A percentile compares a stretch with the other conserved stretches of the same genome.
These are phyloP conservation scores for Rhynchophorus ferrugineus DNA, from an alignment of 1,140 invertebrate genomes.

Conservation along the genomic window DNA sequence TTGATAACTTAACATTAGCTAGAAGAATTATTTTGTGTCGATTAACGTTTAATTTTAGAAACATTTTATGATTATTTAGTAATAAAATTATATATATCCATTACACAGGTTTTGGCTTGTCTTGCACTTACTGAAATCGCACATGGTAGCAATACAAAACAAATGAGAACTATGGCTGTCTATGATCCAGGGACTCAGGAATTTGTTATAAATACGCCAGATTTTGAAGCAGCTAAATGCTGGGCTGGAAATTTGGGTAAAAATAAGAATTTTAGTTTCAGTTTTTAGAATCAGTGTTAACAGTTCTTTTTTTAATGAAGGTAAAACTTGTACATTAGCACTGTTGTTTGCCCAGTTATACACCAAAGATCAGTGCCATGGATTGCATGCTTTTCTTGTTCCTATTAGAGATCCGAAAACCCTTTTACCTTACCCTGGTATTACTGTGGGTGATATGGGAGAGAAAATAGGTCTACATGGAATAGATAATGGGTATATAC, in stretches of 20 bases:
- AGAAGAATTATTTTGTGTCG: neutral
- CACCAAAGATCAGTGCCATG: slow-evolving; percentile 72
- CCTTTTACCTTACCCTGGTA: slow-evolving; percentile 60
- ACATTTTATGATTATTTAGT: no score
- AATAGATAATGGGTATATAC: slow-evolving; percentile 76
- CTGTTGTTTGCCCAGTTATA: slow-evolving; percentile 82
- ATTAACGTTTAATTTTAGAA: no score
- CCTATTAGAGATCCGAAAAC: slow-evolving; percentile 73
- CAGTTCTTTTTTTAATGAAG: slow-evolving; percentile 47
- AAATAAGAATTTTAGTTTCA: neutral
- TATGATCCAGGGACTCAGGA: slow-evolving; percentile 70
- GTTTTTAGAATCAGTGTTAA: neutral
- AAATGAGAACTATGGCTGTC: slow-evolving; percentile 82
- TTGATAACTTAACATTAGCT: neutral
- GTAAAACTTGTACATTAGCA: slow-evolving; percentile 79
- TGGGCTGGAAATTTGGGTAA: slow-evolving; percentile 86
- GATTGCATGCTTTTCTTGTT: slow-evolving; percentile 78
- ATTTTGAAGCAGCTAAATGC: slow-evolving; percentile 91
- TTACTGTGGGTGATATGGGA: slow-evolving; percentile 75
- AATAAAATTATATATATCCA: no score
- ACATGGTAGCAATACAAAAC: slow-evolving; percentile 90
- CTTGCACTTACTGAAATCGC: slow-evolving; percentile 88
- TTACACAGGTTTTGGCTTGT: slow-evolving; percentile 59
- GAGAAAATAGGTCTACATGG: slow-evolving; percentile 84
- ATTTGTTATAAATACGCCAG: slow-evolving; percentile 86